These are phyloP conservation scores for Microhierax caerulescens DNA, from an alignment of 2,797 vertebrate species.

Conservation along the genomic window DNA sequence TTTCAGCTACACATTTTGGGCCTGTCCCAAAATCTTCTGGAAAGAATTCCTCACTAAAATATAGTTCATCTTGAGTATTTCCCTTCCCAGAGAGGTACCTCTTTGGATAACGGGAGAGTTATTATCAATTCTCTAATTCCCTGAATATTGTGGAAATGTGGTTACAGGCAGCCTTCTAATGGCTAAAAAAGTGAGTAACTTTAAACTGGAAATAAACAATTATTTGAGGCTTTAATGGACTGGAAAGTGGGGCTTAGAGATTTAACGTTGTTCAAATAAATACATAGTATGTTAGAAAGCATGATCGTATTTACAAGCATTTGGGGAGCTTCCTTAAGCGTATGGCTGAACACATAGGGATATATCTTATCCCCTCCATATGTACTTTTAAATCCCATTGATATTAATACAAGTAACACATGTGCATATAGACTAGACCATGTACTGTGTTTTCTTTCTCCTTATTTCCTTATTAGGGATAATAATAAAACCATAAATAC, in stretches of 20 bases:
- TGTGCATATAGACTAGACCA: neutral
- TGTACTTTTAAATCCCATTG: slow-evolving; percentile 29
- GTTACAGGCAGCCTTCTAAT: slow-evolving; percentile 37
- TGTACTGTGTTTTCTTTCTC: slow-evolving; percentile 14
- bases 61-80: slow-evolving; percentile 31
- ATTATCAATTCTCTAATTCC: slow-evolving; percentile 51
- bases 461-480: slow-evolving; percentile 34
- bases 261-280: slow-evolving; percentile 40
- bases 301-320: slow-evolving; percentile 56
- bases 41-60: slow-evolving; percentile 34
- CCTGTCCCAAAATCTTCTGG: slow-evolving; percentile 43
- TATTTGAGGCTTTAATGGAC: slow-evolving; percentile 61
- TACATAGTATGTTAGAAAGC: slow-evolving; percentile 27
- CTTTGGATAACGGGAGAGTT: slow-evolving; percentile 20
- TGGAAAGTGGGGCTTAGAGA: slow-evolving; percentile 58
- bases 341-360: slow-evolving; percentile 46
- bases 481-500: slow-evolving; percentile 55
- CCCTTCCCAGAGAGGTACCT: neutral
- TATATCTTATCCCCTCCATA: slow-evolving; percentile 50
- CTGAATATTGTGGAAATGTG: slow-evolving; percentile 45
- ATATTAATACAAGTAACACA: slow-evolving; percentile 60
- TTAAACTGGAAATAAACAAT: slow-evolving; percentile 64
- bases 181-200: slow-evolving; percentile 31
- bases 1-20: slow-evolving; percentile 37
- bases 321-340: slow-evolving; percentile 53